Conservation (phyloP, 2,113 vertebrate genomes). For the Phalacrocorax brasilianus region DNA sequence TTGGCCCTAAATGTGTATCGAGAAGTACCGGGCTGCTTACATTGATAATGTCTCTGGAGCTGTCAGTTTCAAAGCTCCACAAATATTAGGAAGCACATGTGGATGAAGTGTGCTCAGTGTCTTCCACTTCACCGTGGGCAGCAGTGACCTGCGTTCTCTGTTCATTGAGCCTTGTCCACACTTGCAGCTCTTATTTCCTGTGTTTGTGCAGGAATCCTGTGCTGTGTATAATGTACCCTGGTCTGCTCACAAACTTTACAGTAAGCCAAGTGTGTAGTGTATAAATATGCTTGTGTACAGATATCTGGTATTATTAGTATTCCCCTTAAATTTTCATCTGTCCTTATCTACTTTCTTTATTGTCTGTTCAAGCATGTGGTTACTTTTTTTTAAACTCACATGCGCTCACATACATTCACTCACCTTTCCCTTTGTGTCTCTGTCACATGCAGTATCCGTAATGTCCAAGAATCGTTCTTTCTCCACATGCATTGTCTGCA, state of each 20-base stretch:
- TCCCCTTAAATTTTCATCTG: background rate
- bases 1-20: background rate
- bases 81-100: rapidly evolving
- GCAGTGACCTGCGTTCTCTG: background rate
- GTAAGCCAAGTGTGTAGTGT: background rate
- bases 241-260: background rate
- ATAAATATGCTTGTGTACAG: background rate
- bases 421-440: background rate
- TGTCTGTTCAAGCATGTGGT: background rate
- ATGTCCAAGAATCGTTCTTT: background rate
- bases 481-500: background rate
- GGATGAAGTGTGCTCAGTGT: background rate
- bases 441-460: background rate
- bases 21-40: background rate
- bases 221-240: rapidly evolving
- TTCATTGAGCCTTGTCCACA: rapidly evolving
- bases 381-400: background rate
- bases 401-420: background rate
- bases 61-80: background rate
- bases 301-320: rapidly evolving
- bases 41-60: background rate
- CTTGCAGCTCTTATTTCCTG: background rate
- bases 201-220: background rate
- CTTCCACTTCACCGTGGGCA: background rate
- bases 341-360: background rate